These are phyloP conservation scores for Holothuria leucospilota DNA, from an alignment of 53 echinoderm and acorn worm genomes.

Conservation along the genomic window DNA sequence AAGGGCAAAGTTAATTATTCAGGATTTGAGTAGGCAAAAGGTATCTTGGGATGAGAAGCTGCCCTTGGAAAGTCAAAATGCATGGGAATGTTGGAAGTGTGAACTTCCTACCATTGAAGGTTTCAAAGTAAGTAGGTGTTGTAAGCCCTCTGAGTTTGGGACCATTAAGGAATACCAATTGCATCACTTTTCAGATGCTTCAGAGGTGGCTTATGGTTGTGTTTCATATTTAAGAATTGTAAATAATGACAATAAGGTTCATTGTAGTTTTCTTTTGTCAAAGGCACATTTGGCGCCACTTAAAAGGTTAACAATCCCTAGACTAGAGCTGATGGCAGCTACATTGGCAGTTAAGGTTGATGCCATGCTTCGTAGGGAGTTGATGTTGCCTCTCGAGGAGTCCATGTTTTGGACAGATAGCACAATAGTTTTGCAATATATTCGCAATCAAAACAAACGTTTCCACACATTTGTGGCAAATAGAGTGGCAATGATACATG, in stretches of 20 bases:
- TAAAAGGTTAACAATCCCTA: slow-evolving; percentile 50
- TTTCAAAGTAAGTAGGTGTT: slow-evolving; percentile 24
- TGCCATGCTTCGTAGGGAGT: slow-evolving; percentile 4
- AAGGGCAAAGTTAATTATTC: slow-evolving; percentile 38
- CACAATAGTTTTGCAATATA: slow-evolving; percentile 2
- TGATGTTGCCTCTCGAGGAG: neutral
- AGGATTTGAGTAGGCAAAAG: slow-evolving; percentile 42
- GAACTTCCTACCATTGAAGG: neutral
- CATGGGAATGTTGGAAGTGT: slow-evolving; percentile 59
- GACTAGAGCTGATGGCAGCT: no score
- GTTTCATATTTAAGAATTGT: slow-evolving; percentile 1
- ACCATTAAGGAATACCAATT: slow-evolving; percentile 20
- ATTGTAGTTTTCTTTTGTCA: slow-evolving; percentile 29
- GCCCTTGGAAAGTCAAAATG: slow-evolving; percentile 36
- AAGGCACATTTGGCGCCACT: slow-evolving; percentile 46
- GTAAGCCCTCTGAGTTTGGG: slow-evolving; percentile 38
- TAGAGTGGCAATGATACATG: slow-evolving; percentile 30
- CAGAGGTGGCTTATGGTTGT: slow-evolving; percentile 60
- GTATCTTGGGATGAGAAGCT: slow-evolving; percentile 74
- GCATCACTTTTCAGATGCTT: slow-evolving; percentile 78
- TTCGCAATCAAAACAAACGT: neutral
- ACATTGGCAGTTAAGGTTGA: slow-evolving; percentile 61
- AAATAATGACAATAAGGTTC: slow-evolving; percentile 15
- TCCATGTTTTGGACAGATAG: slow-evolving; percentile 12
- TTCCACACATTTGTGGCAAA: slow-evolving; percentile 38